These are phyloP conservation scores for Amblyornis subalaris DNA, from an alignment of 2,113 vertebrate genomes.

Conservation along the genomic window DNA sequence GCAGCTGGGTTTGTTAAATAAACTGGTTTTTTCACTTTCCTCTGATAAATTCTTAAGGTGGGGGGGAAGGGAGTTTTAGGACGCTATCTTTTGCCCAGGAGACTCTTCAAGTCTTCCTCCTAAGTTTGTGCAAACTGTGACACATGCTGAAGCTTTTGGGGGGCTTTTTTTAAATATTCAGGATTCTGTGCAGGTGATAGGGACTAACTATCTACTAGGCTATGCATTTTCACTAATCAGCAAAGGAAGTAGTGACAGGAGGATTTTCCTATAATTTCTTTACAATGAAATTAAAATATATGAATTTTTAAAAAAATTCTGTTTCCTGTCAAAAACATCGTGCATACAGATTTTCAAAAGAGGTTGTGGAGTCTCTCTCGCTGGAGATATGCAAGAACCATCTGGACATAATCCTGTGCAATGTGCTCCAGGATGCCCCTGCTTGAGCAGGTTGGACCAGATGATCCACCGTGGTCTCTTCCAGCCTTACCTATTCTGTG, in stretches of 20 bases:
- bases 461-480: neutral
- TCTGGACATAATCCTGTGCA: neutral
- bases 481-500: neutral
- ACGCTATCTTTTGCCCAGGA: no score
- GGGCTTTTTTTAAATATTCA: neutral
- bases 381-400: neutral
- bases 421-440: neutral
- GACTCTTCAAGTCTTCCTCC: no score
- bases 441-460: neutral
- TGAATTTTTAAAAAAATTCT: rapidly evolving
- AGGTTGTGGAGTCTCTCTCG: neutral
- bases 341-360: neutral
- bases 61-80: no score
- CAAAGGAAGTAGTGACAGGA: neutral
- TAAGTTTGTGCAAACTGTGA: no score
- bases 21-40: no score
- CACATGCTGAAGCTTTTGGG: neutral
- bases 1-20: no score
- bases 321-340: neutral
- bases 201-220: neutral
- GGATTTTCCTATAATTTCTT: neutral
- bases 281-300: neutral
- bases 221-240: neutral
- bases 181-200: neutral
- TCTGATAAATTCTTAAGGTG: no score